These are phyloP conservation scores for Lymantria monacha DNA, from an alignment of 2,888 invertebrate species.

Conservation along the genomic window DNA sequence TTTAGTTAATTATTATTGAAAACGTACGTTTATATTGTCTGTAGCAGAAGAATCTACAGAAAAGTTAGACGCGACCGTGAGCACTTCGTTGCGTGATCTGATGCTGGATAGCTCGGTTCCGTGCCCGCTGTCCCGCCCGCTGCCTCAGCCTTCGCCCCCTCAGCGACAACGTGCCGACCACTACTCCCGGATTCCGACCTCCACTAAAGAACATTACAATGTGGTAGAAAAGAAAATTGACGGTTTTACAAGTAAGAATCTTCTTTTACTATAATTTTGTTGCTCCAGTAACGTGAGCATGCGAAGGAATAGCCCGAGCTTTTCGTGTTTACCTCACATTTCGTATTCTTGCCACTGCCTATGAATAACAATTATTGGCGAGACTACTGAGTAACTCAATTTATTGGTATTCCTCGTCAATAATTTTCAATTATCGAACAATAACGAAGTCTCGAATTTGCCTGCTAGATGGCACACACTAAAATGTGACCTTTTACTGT, in stretches of 20 bases:
- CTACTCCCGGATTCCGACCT: conserved; percentile 64
- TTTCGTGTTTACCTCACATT: no score
- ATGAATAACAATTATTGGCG: no score
- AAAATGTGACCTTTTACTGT: no score
- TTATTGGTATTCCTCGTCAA: no score
- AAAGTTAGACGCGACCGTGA: conserved; percentile 34
- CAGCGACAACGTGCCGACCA: conserved; percentile 59
- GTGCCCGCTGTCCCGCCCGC: conserved; percentile 39
- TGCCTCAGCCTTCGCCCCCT: conserved; percentile 61
- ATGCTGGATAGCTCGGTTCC: conserved; percentile 42
- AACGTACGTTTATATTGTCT: no score
- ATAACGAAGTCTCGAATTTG: no score
- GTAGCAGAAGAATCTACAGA: conserved; percentile 40
- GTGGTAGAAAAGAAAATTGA: conserved; percentile 57
- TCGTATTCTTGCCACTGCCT: no score
- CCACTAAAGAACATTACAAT: conserved; percentile 57
- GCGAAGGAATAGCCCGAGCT: not conserved
- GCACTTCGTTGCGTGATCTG: conserved; percentile 56
- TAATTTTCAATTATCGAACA: no score
- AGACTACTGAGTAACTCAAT: no score
- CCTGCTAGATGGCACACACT: no score
- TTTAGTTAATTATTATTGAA: no score
- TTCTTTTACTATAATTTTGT: not conserved
- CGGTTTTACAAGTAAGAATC: conserved; percentile 45
- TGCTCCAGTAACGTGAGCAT: not conserved